phyloP scores from a whole-genome alignment of 2,888 invertebrate species.

The Erebia palarica region DNA sequence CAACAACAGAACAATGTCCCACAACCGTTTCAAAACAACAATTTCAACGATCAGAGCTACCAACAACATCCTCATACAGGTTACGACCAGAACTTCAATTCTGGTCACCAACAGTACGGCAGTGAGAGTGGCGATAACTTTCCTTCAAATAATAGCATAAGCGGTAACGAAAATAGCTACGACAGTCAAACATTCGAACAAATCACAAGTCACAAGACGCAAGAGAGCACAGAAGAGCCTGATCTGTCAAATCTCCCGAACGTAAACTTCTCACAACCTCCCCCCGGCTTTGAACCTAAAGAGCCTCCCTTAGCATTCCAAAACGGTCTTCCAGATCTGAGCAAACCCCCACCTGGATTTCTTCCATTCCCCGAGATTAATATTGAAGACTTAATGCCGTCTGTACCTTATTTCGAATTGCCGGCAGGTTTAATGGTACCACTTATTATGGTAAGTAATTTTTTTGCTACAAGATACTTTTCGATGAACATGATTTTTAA shows the following conservation, averaged over 20 bases:
- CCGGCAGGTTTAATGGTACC: slow-evolving; percentile 99
- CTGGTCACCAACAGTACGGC: slow-evolving; percentile 64
- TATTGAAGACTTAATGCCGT: slow-evolving; percentile 91
- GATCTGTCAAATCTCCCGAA: slow-evolving; percentile 68
- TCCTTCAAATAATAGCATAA: slow-evolving; percentile 71
- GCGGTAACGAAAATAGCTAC: slow-evolving; percentile 78
- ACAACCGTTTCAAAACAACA: slow-evolving; percentile 62
- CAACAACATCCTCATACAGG: slow-evolving; percentile 58
- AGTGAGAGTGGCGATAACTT: slow-evolving; percentile 75
- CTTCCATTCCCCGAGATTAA: slow-evolving; percentile 74
- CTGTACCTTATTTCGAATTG: slow-evolving; percentile 97
- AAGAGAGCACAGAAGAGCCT: slow-evolving; percentile 57
- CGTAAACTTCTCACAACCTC: slow-evolving; percentile 76
- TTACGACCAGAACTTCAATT: slow-evolving; percentile 64
- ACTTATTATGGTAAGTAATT: slow-evolving; percentile 88
- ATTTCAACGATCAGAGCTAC: slow-evolving; percentile 65
- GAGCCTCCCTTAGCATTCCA: slow-evolving; percentile 71
- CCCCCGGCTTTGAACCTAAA: slow-evolving; percentile 68
- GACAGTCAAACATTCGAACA: slow-evolving; percentile 76
- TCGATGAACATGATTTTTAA: neutral
- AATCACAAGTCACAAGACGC: slow-evolving; percentile 57
- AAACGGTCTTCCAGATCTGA: slow-evolving; percentile 89
- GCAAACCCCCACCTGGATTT: slow-evolving; percentile 94
- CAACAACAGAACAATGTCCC: slow-evolving; percentile 59
- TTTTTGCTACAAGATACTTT: neutral